Evolutionary conservation across 2,113 vertebrate species (phyloP), one percentile per base, ranked within the genome.

Genomic region (Myrmophylax atrothorax): DNA sequence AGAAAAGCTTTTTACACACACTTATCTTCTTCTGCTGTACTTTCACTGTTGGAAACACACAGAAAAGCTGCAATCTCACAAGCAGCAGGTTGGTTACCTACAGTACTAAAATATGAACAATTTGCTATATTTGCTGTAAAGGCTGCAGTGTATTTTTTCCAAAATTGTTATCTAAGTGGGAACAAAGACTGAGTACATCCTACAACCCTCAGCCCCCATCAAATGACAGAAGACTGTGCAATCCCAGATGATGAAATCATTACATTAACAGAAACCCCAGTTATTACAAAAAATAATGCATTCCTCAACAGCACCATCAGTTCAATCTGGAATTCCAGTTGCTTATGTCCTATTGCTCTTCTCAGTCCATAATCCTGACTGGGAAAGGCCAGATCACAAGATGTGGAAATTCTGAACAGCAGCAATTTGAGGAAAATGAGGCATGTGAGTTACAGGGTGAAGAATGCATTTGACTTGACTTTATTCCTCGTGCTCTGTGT

Each of bases 331-430:
- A 92, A 77, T 94, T 80, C 38, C 76, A 88, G 73, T 8, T 53
- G 56, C 60, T 89, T 18, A 53, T 68, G 94, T 80, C 74, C 56
- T 25, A 60, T 11, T 69, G 73, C 58, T 79, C 52, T 74, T 85
- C 42, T 72, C 76, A 60, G 52, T 11, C 64, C 56, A 9, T 55
- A 92, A 68, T 35, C 72, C 28, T 24, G 56, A 78, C 77, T 52
- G 26, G 69, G 70, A 94, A 90, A 82, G 55, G 77, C 18, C 33
- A 89, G 56, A 77, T 90, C 93, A 97, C 14, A 42, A 94, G 78
- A 88, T 35, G 24, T 75, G 93, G 94, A 95, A 93, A 95, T 63
- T 90, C 0, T 97, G 94, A 96, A 89, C 50, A 47, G 53, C 20
- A 68, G 59, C 44, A 87, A 84, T 64, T 18, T 66, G 68, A 86